Evolutionary conservation across 2,113 vertebrate genomes (phyloP).

Genomic region (Struthio camelus): DNA sequence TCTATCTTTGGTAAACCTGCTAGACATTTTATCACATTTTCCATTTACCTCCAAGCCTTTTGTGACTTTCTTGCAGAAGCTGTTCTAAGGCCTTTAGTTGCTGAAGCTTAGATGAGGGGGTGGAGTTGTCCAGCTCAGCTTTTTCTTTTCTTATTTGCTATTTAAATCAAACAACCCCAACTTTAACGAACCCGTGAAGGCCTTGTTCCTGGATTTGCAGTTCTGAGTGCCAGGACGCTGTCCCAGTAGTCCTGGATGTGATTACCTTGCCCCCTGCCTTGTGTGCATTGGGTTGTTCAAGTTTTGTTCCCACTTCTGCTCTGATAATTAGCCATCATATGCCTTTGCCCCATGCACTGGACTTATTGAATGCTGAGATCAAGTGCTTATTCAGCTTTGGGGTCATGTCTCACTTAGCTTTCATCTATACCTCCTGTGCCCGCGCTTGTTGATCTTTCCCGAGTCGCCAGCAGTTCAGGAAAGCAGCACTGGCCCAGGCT

Average conservation of each 20-base stretch:
- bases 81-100: not conserved
- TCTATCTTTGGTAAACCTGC: conserved; percentile 68
- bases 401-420: fast-evolving
- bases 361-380: fast-evolving
- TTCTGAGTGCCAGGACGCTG: not conserved
- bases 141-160: not conserved
- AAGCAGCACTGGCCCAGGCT: fast-evolving
- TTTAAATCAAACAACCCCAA: not conserved
- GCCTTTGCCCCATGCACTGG: not conserved
- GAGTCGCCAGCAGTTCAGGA: not conserved
- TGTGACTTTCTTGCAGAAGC: conserved; percentile 12
- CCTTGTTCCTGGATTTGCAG: not conserved
- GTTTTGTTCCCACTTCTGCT: not conserved
- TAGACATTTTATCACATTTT: conserved; percentile 56
- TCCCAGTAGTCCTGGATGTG: not conserved
- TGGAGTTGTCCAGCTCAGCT: not conserved
- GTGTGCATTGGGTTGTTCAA: fast-evolving
- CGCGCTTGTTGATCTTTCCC: not conserved
- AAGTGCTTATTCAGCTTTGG: not conserved
- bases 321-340: not conserved
- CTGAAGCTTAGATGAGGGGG: fast-evolving
- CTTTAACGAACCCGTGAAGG: not conserved
- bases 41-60: conserved; percentile 51
- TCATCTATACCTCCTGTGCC: not conserved
- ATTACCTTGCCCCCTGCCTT: not conserved